These are phyloP conservation scores for Hymenochirus boettgeri DNA, from an alignment of 2,113 vertebrate genomes.

Conservation along the genomic window DNA sequence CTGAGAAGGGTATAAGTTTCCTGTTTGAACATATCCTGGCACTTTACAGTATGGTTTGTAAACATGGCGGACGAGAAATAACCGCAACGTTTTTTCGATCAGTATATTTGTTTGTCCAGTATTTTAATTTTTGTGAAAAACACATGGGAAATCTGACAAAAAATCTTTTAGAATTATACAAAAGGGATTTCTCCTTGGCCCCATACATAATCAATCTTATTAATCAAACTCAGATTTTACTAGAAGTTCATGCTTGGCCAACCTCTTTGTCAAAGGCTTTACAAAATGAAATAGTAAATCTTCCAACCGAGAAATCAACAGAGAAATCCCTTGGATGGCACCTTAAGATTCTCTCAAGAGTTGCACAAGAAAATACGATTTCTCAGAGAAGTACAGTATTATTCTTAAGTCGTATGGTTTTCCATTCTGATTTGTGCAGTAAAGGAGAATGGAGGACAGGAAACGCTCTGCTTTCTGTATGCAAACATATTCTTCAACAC, in stretches of 20 bases:
- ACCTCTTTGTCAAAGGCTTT: slow-evolving; percentile 56
- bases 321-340: slow-evolving; percentile 64
- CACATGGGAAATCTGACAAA: slow-evolving; percentile 52
- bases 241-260: slow-evolving; percentile 60
- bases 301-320: slow-evolving; percentile 42
- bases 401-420: slow-evolving; percentile 60
- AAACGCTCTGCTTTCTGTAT: slow-evolving; percentile 66
- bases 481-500: slow-evolving; percentile 65
- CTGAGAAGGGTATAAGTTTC: slow-evolving; percentile 56
- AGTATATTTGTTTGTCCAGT: slow-evolving; percentile 64
- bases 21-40: slow-evolving; percentile 67
- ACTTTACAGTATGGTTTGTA: slow-evolving; percentile 62
- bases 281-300: slow-evolving; percentile 57
- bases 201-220: slow-evolving; percentile 74
- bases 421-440: slow-evolving; percentile 48
- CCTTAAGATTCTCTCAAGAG: slow-evolving; percentile 67
- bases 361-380: slow-evolving; percentile 63
- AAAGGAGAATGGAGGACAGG: slow-evolving; percentile 68
- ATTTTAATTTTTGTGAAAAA: slow-evolving; percentile 58
- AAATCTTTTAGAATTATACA: slow-evolving; percentile 67
- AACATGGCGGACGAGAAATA: slow-evolving; percentile 51
- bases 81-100: slow-evolving; percentile 72
- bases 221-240: slow-evolving; percentile 54
- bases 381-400: slow-evolving; percentile 53
- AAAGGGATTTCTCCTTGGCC: slow-evolving; percentile 60